Conservation (phyloP, 2,113 vertebrate species). For the Oncorhynchus masou region DNA sequence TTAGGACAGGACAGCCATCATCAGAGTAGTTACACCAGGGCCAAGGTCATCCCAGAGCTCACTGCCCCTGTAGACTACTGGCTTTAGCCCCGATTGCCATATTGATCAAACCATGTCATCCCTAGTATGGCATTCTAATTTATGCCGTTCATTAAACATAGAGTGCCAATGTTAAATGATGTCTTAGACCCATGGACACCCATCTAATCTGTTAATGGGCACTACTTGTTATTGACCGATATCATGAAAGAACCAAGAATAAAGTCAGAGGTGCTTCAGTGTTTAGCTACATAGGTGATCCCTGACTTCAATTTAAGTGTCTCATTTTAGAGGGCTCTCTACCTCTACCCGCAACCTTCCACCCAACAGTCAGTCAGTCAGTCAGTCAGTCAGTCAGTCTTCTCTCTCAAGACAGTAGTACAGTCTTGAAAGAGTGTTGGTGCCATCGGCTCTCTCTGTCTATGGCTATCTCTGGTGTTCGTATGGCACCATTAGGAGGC, state of each 20-base stretch:
- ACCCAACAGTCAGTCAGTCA: background rate
- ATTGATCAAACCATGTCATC: constrained; percentile 18
- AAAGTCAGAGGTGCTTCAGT: constrained; percentile 6
- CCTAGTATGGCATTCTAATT: no score
- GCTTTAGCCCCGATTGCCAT: constrained; percentile 31
- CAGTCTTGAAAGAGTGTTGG: background rate
- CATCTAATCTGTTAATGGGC: no score
- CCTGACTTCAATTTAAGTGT: constrained; percentile 34
- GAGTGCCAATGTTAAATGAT: background rate
- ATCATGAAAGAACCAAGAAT: background rate
- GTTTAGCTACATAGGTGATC: constrained; percentile 25
- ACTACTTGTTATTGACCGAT: background rate
- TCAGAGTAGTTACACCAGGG: constrained; percentile 27
- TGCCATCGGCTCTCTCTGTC: background rate
- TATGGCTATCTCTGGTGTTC: constrained; percentile 6
- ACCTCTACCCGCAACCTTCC: background rate
- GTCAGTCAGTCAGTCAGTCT: background rate
- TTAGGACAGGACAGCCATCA: constrained; percentile 15
- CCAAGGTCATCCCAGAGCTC: background rate
- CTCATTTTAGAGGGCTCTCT: constrained; percentile 1
- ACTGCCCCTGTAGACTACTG: constrained; percentile 2
- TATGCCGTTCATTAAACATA: constrained; percentile 35
- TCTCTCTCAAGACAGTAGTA: constrained; percentile 11
- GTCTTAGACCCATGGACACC: background rate
- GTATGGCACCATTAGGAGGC: constrained; percentile 6